A percentile compares a stretch with the other conserved stretches of the same genome.
Evolutionary conservation across 2,888 invertebrate genomes (phyloP).

Genomic region (Melangyna quadrimaculata): DNA sequence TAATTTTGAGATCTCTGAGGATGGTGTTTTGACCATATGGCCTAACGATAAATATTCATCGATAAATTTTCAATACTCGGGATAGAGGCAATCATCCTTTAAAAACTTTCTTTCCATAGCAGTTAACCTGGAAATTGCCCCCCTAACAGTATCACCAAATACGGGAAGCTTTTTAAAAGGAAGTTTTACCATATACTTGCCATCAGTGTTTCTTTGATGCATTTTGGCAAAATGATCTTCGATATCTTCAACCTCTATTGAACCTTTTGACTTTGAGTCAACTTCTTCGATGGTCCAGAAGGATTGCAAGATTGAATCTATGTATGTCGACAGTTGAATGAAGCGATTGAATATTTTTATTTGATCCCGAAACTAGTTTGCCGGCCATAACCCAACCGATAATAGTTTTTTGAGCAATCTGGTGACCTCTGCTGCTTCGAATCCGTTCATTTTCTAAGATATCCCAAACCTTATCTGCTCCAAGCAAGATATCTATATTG

Average conservation of each 20-base stretch:
- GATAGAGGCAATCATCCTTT: no score
- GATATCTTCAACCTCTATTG: not conserved
- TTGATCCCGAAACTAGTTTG: no score
- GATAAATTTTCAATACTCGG: not conserved
- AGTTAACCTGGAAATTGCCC: no score
- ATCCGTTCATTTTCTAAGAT: not conserved
- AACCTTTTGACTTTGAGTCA: not conserved
- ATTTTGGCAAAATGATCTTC: no score
- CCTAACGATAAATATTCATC: no score
- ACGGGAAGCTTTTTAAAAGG: no score
- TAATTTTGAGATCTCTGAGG: no score
- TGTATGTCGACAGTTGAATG: slow-evolving; percentile 9
- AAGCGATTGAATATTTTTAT: not conserved
- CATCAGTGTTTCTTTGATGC: no score
- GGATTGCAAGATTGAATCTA: not conserved
- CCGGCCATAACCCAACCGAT: slow-evolving; percentile 7
- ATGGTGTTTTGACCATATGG: no score
- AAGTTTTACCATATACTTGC: no score
- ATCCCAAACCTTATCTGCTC: slow-evolving; percentile 21
- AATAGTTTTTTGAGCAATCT: not conserved
- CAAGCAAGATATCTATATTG: slow-evolving; percentile 14
- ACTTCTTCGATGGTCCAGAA: slow-evolving; percentile 12
- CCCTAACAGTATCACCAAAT: no score
- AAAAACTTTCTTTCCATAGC: no score
- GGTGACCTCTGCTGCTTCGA: not conserved